Base-by-base conservation (phyloP, 1,140 invertebrate species). In the Riptortus pedestris region DNA sequence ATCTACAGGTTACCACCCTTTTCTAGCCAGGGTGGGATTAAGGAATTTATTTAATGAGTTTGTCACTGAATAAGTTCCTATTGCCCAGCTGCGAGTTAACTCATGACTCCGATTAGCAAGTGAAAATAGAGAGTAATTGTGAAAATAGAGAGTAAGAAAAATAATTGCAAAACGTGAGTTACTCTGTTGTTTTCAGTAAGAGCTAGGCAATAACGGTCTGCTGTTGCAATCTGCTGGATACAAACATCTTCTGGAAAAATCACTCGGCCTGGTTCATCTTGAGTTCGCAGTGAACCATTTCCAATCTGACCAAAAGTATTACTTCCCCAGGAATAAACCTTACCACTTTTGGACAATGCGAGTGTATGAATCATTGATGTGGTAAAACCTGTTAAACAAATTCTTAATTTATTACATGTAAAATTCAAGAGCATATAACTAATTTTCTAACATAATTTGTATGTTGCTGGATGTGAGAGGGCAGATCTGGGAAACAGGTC, bases 251-350 rank as follows among this genome's bases (percentile, higher is more conserved):
- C 43, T n/a, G 48, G 62, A 47, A 47, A 47, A 47, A 47, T 47
- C 1, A 47, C 16, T 47, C 9, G 18, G 18, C 22, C 22, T 47
- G 62, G 62, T 2, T 45, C 14, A 11, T 26, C 14, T 24, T 47
- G 29, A 9, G 24, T 29, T 3, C 29, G n/a, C 1, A 55, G 45
- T 1, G 62, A 51, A 24, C 47, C 47, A n/a, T 63, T 18, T 1
- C 62, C 62, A 12, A 63, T 28, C 4, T 29, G 45, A 7, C 62
- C 62, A 20, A 51, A 52, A 43, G 20, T 52, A 29, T 63, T 63
- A 29, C 27, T 27, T 2, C 62, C 62, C 62, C 62, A 63, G 2
- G 62, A 63, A 20, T 27, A 63, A 0, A 63, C 47, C 16, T 55
- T 48, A 18, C 62, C 62, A 11, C 24, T 26, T 63, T 55, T 20